Conservation (phyloP, 2,888 invertebrate genomes). For the Biston betularia region DNA sequence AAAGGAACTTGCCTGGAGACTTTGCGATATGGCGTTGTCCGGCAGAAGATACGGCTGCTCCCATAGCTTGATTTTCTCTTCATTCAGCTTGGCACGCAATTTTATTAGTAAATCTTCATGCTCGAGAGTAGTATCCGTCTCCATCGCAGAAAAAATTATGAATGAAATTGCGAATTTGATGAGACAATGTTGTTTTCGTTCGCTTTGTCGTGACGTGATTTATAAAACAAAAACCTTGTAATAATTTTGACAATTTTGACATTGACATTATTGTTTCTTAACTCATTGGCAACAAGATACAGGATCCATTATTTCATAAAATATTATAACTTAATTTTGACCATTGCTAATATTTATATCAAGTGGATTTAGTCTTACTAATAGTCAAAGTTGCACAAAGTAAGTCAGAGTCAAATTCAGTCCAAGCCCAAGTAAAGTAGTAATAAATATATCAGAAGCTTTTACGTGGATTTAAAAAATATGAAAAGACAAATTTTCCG, state of each 20-base stretch:
- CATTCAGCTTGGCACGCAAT: conserved; percentile 89
- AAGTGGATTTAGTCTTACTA: too few species aligned
- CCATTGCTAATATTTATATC: too few species aligned
- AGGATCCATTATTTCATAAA: too few species aligned
- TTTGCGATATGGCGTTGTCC: conserved; percentile 67
- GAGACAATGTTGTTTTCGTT: conserved; percentile 7
- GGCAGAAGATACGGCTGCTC: conserved; percentile 88
- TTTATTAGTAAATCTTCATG: conserved; percentile 88
- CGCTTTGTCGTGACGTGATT: neutral
- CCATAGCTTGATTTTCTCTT: conserved; percentile 91
- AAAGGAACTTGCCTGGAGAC: conserved; percentile 73
- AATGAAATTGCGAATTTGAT: conserved; percentile 39
- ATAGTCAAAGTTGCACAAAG: too few species aligned
- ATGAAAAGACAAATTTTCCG: too few species aligned
- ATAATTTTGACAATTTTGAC: neutral
- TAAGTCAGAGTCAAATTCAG: too few species aligned
- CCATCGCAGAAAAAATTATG: neutral
- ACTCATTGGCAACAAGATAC: too few species aligned
- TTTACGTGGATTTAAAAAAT: too few species aligned
- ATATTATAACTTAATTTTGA: too few species aligned
- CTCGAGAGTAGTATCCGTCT: conserved; percentile 71
- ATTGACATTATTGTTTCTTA: neutral
- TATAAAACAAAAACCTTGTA: conserved; percentile 9
- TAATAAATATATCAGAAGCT: too few species aligned
- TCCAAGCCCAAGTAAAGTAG: too few species aligned